Evolutionary conservation across 92 coral and sea anemone species (phyloP).

Genomic region (Parazoanthus darwini): DNA sequence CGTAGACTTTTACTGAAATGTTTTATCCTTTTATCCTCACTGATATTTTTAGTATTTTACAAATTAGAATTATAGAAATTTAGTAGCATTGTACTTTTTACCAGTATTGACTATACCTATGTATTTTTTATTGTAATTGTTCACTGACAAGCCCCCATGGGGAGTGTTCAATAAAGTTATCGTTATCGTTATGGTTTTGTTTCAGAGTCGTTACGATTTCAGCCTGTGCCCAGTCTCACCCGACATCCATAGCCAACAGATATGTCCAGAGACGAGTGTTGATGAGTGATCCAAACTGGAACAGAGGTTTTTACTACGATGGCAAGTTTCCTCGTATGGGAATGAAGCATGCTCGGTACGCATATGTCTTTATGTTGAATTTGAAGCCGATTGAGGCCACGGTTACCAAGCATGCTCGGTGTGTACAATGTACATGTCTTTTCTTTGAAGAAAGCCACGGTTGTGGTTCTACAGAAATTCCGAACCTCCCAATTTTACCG

Average conservation of each 20-base stretch:
- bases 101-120: too few species aligned
- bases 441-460: too few species aligned
- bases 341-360: constrained; percentile 94
- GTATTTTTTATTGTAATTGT: too few species aligned
- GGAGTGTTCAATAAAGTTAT: too few species aligned
- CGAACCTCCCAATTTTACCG: too few species aligned
- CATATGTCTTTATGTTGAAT: not conserved
- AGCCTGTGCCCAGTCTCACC: constrained; percentile 95
- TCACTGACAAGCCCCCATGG: too few species aligned
- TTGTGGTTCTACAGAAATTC: too few species aligned
- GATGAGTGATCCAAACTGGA: constrained; percentile 98
- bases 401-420: constrained; percentile 86
- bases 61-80: too few species aligned
- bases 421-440: not conserved
- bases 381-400: not conserved
- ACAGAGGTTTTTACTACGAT: constrained; percentile 87
- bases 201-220: constrained; percentile 85
- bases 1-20: too few species aligned
- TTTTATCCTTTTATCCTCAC: too few species aligned
- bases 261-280: constrained; percentile 92
- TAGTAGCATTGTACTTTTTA: too few species aligned
- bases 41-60: too few species aligned
- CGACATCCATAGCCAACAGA: constrained; percentile 92
- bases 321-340: constrained; percentile 86
- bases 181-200: constrained; percentile 1